A percentile compares a stretch with the other conserved stretches of the same genome.
phyloP scores from a whole-genome alignment of 2,888 invertebrate species.

The Proisotoma minuta region DNA sequence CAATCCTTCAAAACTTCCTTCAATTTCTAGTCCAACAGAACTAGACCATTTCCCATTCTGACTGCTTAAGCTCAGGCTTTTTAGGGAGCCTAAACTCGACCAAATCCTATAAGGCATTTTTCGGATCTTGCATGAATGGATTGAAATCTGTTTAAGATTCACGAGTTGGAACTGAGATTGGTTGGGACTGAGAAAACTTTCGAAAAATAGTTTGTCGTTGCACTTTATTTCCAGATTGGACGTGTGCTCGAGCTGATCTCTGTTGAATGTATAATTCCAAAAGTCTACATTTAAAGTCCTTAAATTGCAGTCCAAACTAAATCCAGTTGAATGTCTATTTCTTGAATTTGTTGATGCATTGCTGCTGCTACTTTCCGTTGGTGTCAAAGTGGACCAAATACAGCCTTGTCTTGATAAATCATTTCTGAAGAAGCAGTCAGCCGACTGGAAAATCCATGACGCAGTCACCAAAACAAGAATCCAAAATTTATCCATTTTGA shows the following conservation, averaged over 20 bases:
- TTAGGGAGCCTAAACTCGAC: slow-evolving; percentile 57
- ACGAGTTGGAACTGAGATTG: slow-evolving; percentile 48
- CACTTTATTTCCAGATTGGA: slow-evolving; percentile 64
- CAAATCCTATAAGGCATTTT: slow-evolving; percentile 45
- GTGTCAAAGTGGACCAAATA: slow-evolving; percentile 27
- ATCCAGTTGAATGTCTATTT: slow-evolving; percentile 12
- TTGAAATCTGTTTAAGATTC: slow-evolving; percentile 48
- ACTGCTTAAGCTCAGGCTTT: slow-evolving; percentile 76
- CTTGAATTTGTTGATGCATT: slow-evolving; percentile 10
- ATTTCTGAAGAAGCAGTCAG: slow-evolving; percentile 26
- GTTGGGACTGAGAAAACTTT: slow-evolving; percentile 68
- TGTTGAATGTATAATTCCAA: slow-evolving; percentile 66
- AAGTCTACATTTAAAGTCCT: slow-evolving; percentile 79
- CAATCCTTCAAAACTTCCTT: slow-evolving; percentile 67
- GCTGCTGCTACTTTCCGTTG: neutral
- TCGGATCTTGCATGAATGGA: slow-evolving; percentile 50
- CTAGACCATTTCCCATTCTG: slow-evolving; percentile 75
- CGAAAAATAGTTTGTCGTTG: slow-evolving; percentile 70
- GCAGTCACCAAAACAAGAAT: slow-evolving; percentile 12
- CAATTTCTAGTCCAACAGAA: slow-evolving; percentile 74
- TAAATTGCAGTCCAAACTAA: slow-evolving; percentile 67
- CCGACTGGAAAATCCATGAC: slow-evolving; percentile 27
- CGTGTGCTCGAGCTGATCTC: slow-evolving; percentile 36
- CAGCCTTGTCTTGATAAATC: slow-evolving; percentile 32
- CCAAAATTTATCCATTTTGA: slow-evolving; percentile 15